phyloP scores from a whole-genome alignment of 2,113 vertebrate species.

The Proteles cristata region DNA sequence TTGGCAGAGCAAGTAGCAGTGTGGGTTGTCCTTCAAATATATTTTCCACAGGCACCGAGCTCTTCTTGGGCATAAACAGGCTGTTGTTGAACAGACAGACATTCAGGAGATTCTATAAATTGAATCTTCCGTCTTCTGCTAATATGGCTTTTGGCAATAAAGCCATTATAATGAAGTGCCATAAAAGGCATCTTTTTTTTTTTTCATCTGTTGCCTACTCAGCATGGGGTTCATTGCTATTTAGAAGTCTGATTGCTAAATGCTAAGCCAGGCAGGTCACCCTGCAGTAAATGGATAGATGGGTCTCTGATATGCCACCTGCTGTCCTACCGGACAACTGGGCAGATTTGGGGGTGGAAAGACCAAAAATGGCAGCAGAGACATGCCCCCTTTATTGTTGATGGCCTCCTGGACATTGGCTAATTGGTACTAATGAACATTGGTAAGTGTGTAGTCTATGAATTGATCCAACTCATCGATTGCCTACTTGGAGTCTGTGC shows the following conservation, averaged over 20 bases:
- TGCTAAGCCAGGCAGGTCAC: constrained; percentile 74
- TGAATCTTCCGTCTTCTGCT: constrained; percentile 79
- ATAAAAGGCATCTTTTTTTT: constrained; percentile 74
- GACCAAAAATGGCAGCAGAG: not conserved
- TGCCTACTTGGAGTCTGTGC: not conserved
- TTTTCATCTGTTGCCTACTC: constrained; percentile 80
- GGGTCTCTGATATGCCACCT: constrained; percentile 38
- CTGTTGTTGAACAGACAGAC: constrained; percentile 71
- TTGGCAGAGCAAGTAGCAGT: not conserved
- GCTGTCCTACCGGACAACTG: constrained; percentile 18
- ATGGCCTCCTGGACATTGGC: not conserved
- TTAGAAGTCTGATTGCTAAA: constrained; percentile 76
- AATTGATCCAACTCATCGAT: not conserved
- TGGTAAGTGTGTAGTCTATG: not conserved
- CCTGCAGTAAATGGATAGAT: constrained; percentile 56
- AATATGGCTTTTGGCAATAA: constrained; percentile 82
- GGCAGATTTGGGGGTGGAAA: not conserved
- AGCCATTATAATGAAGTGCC: constrained; percentile 76
- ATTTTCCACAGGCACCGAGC: constrained; percentile 61
- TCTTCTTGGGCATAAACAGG: constrained; percentile 68
- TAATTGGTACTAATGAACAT: not conserved
- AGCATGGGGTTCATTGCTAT: constrained; percentile 80
- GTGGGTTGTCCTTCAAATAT: constrained; percentile 45
- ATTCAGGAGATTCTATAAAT: constrained; percentile 77
- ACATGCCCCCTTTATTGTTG: not conserved